Evolutionary conservation across 2,797 vertebrate genomes (phyloP), one percentile per base, ranked within the genome.

Genomic region (Bufotes viridis): DNA sequence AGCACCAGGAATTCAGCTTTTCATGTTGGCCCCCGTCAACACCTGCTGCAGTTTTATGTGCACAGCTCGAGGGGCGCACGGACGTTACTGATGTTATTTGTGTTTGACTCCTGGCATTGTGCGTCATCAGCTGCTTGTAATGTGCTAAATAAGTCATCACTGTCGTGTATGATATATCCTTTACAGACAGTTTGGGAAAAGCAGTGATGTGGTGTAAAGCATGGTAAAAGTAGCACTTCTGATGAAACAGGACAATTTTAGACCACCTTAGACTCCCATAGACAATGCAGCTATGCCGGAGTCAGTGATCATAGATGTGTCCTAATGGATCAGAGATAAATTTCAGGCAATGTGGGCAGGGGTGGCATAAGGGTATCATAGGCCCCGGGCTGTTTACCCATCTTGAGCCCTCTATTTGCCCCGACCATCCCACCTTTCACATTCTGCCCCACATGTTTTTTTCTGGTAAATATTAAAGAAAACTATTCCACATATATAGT

Each of bases 1-100:
- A 7, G 0, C 49, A 29, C 5, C 49, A 76, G 49, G 49, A 53
- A 55, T 76, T 55, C 20, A 11, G 42, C 72, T 51, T 20, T 42
- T 22, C 72, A 20, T 55, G 74, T 55, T 42, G 14, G 49, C 5
- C 5, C 58, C 42, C 29, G 60, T 57, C 49, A 6, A 4, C 87
- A 83, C 72, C 85, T 81, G 78, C 29, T 75, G 55, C 67, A 74
- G 24, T n/a, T 53, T 26, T 29, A 55, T 22, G 2, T 74, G 15
- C 1, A 18, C 74, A 12, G 67, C 82, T 57, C 9, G 22, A 10
- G 26, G 67, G 67, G 81, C 24, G 7, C n/a, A 13, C 51, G 34
- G 53, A 29, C 2, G 15, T 18, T 55, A 74, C 58, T 58, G 9
- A 58, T 20, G 51, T 84, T 12, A 29, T 55, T 34, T 72, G 29